phyloP scores from a whole-genome alignment of 2,797 vertebrate species.

The Onychomys arenicola region DNA sequence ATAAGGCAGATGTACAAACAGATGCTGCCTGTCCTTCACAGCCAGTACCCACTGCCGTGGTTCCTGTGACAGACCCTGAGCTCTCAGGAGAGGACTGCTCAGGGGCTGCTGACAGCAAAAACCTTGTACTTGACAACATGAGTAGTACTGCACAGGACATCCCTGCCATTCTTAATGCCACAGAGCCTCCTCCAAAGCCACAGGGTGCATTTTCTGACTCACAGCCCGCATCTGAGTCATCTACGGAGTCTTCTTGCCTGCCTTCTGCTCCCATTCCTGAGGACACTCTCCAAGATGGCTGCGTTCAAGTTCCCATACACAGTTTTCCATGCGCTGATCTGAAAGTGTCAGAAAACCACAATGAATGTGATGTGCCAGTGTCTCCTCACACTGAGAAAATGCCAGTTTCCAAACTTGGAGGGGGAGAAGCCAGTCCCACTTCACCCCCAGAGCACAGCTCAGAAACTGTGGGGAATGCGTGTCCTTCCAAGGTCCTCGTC shows the following conservation, averaged over 20 bases:
- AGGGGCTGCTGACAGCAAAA: background rate
- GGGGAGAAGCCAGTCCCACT: background rate
- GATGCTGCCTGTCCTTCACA: conserved; percentile 60
- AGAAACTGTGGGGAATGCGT: background rate
- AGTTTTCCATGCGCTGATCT: background rate
- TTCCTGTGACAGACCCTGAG: background rate
- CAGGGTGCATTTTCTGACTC: conserved; percentile 66
- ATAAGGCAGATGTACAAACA: conserved; percentile 71
- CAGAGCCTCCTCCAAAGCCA: conserved; percentile 38
- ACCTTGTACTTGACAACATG: conserved; percentile 2
- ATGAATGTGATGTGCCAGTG: background rate
- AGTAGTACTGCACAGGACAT: background rate
- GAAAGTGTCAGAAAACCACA: conserved; percentile 43
- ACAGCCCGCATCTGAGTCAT: conserved; percentile 38
- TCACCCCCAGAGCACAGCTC: conserved; percentile 9
- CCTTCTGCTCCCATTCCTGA: background rate
- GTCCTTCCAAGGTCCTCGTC: conserved; percentile 76
- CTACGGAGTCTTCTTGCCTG: background rate
- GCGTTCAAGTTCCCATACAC: conserved; percentile 6
- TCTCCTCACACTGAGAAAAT: conserved; percentile 38
- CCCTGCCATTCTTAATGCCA: background rate
- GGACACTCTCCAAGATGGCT: background rate
- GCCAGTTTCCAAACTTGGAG: background rate
- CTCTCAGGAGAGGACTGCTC: background rate
- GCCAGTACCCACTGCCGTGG: conserved; percentile 53